Conservation (phyloP, 2,797 vertebrate species). For the Miichthys miiuy region DNA sequence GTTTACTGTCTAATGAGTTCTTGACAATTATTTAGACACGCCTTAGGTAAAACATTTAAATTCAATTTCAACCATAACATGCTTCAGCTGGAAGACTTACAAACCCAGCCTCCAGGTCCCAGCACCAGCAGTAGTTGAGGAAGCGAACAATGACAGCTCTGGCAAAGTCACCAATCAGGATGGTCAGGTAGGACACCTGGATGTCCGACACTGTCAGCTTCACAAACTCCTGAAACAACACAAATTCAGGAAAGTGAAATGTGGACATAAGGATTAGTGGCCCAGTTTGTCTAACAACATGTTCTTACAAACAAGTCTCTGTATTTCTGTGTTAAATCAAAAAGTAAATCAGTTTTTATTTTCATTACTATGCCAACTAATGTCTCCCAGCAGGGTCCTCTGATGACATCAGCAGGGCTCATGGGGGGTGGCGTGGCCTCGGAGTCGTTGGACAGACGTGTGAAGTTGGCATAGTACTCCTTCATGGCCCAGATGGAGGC, state of each 20-base stretch:
- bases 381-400: conserved; percentile 99
- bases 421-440: conserved; percentile 85
- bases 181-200: conserved; percentile 95
- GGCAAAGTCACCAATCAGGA: conserved; percentile 96
- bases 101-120: conserved; percentile 98
- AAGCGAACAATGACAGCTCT: conserved; percentile 96
- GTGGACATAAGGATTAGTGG: not conserved
- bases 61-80: not conserved
- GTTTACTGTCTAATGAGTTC: not conserved
- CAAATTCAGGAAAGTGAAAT: not conserved
- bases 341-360: not conserved
- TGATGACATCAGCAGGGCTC: conserved; percentile 90
- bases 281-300: not conserved
- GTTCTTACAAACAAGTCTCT: not conserved
- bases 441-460: conserved; percentile 79
- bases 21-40: not conserved
- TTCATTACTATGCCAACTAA: conserved; percentile 92
- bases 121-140: conserved; percentile 99
- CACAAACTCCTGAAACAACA: conserved; percentile 90
- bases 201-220: conserved; percentile 98
- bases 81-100: conserved; percentile 82
- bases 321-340: no score
- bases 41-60: not conserved
- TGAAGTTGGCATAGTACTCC: conserved; percentile 88
- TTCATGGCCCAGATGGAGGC: conserved; percentile 89